Evolutionary conservation across 2,113 vertebrate genomes (phyloP).

Genomic region (Onychostoma macrolepis): DNA sequence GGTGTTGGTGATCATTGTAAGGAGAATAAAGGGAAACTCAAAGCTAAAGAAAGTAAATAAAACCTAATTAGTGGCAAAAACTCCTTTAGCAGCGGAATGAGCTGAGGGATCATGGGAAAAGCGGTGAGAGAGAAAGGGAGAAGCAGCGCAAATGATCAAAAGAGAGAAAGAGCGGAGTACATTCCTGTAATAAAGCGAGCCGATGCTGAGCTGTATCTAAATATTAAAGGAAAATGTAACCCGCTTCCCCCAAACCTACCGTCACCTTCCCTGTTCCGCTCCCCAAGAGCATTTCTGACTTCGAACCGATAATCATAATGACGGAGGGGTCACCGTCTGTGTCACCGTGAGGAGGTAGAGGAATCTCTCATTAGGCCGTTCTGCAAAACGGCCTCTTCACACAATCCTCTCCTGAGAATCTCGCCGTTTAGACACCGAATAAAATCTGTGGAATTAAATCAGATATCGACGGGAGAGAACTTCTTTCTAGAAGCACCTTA

Average conservation of each 20-base stretch:
- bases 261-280: neutral
- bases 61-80: constrained; percentile 46
- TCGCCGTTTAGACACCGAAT: constrained; percentile 8
- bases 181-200: neutral
- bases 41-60: constrained; percentile 45
- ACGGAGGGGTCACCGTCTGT: constrained; percentile 28
- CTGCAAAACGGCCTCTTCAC: constrained; percentile 16
- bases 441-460: constrained; percentile 31
- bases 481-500: neutral
- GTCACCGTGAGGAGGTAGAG: neutral
- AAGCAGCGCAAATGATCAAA: constrained; percentile 23
- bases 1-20: constrained; percentile 11
- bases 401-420: constrained; percentile 12
- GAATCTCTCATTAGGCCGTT: constrained; percentile 30
- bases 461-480: neutral
- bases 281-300: constrained; percentile 20
- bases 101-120: constrained; percentile 2
- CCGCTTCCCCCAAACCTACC: neutral
- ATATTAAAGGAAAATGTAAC: constrained; percentile 6
- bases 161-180: neutral
- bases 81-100: constrained; percentile 9
- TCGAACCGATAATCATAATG: constrained; percentile 21
- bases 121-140: neutral
- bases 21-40: neutral
- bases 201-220: neutral